Evolutionary conservation across 2,888 invertebrate species (phyloP).

Genomic region (Eucriotettix oculatus): DNA sequence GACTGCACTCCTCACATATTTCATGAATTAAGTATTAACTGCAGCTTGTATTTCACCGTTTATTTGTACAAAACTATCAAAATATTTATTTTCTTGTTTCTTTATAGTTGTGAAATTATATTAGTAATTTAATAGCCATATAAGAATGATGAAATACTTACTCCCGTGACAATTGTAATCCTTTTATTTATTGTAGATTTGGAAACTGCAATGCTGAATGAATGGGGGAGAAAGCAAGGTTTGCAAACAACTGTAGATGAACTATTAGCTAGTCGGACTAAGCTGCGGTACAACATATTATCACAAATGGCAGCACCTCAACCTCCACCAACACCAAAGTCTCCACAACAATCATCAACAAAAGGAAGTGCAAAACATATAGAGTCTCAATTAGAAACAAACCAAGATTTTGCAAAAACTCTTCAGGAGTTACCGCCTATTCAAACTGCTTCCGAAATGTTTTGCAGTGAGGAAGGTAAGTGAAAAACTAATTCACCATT

Average conservation of each 20-base stretch:
- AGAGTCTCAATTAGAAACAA: background rate
- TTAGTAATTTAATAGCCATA: too few species aligned
- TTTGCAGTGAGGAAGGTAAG: background rate
- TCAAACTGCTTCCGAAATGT: slow-evolving; percentile 3
- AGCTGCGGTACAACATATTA: background rate
- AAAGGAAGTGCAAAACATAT: background rate
- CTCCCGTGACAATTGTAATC: background rate
- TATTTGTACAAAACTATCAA: too few species aligned
- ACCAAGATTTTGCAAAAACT: background rate
- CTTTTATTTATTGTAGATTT: slow-evolving; percentile 1
- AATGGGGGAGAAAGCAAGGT: slow-evolving; percentile 8
- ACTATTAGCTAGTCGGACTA: background rate
- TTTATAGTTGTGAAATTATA: too few species aligned
- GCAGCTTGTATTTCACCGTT: too few species aligned
- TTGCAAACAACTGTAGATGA: slow-evolving; percentile 1
- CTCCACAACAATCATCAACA: background rate
- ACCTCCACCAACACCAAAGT: background rate
- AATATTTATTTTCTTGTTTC: too few species aligned
- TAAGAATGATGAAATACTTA: background rate
- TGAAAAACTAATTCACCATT: too few species aligned
- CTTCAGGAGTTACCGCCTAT: background rate
- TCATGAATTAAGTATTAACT: too few species aligned
- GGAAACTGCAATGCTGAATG: slow-evolving; percentile 7
- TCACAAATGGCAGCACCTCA: background rate
- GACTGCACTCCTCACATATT: too few species aligned